Evolutionary conservation across 2,888 invertebrate species (phyloP).

Genomic region (Macaria liturata): DNA sequence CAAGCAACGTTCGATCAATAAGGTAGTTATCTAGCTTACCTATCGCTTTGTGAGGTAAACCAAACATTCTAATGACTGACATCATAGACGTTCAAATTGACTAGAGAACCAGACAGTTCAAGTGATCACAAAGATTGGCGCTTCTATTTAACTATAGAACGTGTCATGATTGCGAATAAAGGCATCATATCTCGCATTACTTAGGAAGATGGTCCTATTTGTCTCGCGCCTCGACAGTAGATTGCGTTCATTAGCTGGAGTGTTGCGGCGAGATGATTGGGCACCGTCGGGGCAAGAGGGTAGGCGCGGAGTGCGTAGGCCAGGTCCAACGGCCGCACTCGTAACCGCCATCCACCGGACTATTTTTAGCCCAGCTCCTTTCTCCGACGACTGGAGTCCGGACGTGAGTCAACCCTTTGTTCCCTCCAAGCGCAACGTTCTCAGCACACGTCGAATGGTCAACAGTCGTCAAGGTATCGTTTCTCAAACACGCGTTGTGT

Average conservation of each 20-base stretch:
- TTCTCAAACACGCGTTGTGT: constrained; percentile 65
- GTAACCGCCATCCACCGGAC: constrained; percentile 64
- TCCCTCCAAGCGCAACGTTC: constrained; percentile 59
- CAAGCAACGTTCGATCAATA: constrained; percentile 5
- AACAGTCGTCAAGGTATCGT: constrained; percentile 56
- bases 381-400: constrained; percentile 64
- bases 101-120: no score
- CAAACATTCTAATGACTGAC: no score
- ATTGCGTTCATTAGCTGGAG: constrained; percentile 31
- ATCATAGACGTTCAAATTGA: no score
- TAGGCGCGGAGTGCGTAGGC: constrained; percentile 62
- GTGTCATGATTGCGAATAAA: constrained; percentile 10
- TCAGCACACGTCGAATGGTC: constrained; percentile 39
- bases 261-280: constrained; percentile 43
- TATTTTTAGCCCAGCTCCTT: constrained; percentile 73
- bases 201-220: constrained; percentile 25
- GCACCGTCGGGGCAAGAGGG: constrained; percentile 48
- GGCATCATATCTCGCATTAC: constrained; percentile 4
- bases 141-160: background rate
- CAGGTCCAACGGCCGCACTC: constrained; percentile 63
- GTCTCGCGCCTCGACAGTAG: constrained; percentile 14
- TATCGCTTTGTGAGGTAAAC: background rate
- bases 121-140: no score
- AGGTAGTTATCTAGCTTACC: constrained; percentile 5
- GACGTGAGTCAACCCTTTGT: constrained; percentile 79